Evolutionary conservation across 2,113 vertebrate species (phyloP).

Genomic region (Leptodactylus fuscus): DNA sequence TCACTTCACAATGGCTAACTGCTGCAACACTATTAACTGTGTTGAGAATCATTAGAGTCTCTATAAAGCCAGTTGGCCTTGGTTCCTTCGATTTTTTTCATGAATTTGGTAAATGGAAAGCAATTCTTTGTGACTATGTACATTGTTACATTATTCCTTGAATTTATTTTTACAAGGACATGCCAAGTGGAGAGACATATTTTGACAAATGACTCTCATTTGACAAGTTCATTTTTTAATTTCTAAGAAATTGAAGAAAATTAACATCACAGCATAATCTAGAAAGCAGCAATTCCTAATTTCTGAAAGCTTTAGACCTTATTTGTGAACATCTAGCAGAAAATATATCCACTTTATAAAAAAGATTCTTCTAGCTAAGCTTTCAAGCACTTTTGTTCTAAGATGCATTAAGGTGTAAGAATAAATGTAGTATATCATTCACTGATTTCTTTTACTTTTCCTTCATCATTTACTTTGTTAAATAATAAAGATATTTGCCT

Average conservation of each 20-base stretch:
- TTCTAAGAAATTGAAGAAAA: slow-evolving; percentile 24
- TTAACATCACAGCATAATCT: not conserved
- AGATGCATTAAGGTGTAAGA: slow-evolving; percentile 23
- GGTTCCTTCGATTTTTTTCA: slow-evolving; percentile 22
- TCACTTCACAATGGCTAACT: slow-evolving; percentile 16
- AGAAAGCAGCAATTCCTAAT: not conserved
- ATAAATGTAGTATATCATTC: not conserved
- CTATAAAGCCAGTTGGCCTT: slow-evolving; percentile 50
- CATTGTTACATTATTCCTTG: slow-evolving; percentile 49
- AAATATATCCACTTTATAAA: slow-evolving; percentile 8
- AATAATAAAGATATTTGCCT: not conserved
- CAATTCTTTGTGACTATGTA: slow-evolving; percentile 29
- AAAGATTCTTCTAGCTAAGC: slow-evolving; percentile 5
- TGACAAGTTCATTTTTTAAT: slow-evolving; percentile 19
- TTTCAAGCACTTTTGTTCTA: slow-evolving; percentile 32
- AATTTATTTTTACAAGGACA: slow-evolving; percentile 53
- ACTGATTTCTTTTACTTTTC: not conserved
- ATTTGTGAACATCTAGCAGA: not conserved
- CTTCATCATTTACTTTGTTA: not conserved
- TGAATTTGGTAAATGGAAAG: slow-evolving; percentile 43
- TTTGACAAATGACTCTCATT: slow-evolving; percentile 17
- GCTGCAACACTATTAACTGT: slow-evolving; percentile 19
- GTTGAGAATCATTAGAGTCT: slow-evolving; percentile 40
- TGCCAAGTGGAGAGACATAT: slow-evolving; percentile 26
- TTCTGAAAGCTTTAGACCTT: not conserved